These are phyloP conservation scores for Hybognathus amarus DNA, from an alignment of 2,797 vertebrate species.

Conservation along the genomic window DNA sequence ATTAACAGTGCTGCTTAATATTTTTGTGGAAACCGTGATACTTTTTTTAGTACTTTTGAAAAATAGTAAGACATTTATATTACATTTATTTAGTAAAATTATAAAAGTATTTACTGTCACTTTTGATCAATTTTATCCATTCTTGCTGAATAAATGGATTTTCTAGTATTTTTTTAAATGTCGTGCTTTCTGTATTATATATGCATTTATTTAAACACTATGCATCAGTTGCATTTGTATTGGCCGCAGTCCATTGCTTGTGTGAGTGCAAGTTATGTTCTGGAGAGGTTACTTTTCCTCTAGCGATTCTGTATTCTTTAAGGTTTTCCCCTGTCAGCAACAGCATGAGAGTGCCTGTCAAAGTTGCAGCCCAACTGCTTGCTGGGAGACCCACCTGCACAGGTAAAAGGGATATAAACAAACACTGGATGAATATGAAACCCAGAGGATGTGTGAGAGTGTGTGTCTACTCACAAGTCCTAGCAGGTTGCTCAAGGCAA, in stretches of 20 bases:
- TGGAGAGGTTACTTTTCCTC: constrained; percentile 67
- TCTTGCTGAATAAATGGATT: too few relatives aligned
- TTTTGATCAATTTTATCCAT: too few relatives aligned
- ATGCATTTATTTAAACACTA: not conserved
- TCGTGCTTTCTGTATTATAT: not conserved
- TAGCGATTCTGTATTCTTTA: constrained; percentile 68
- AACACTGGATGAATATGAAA: constrained; percentile 21
- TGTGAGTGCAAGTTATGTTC: constrained; percentile 65
- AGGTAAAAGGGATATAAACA: not conserved
- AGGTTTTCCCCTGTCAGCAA: constrained; percentile 68
- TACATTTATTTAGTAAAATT: too few relatives aligned
- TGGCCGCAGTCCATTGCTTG: constrained; percentile 65
- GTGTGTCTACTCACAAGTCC: constrained; percentile 69
- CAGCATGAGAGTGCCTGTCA: constrained; percentile 72
- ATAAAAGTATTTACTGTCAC: too few relatives aligned
- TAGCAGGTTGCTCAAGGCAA: constrained; percentile 76
- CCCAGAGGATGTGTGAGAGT: not conserved
- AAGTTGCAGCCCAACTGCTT: constrained; percentile 76
- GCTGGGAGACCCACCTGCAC: constrained; percentile 76
- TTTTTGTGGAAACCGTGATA: too few relatives aligned
- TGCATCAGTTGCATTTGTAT: constrained; percentile 64
- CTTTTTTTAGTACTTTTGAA: too few relatives aligned
- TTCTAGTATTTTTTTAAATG: not conserved
- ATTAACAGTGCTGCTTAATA: too few relatives aligned
- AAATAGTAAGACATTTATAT: too few relatives aligned